Evolutionary conservation across 2,888 invertebrate genomes (phyloP).

Genomic region (Saturnia japonica): DNA sequence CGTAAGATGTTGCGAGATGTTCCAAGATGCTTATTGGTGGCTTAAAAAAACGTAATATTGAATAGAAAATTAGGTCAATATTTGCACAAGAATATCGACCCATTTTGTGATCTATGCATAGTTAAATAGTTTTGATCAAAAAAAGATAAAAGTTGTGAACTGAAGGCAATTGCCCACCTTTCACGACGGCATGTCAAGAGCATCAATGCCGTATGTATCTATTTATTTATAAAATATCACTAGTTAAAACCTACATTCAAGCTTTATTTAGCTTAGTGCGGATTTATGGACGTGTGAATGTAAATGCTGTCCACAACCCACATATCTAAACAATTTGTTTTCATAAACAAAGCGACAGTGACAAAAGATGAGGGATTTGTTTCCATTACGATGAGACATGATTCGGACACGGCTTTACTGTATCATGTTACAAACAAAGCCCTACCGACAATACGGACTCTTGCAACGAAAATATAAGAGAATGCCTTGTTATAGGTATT

Average conservation of each 20-base stretch:
- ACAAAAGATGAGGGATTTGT: constrained; percentile 28
- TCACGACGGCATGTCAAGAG: too few species aligned
- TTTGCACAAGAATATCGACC: not conserved
- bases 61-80: not conserved
- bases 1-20: too few species aligned
- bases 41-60: not conserved
- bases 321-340: constrained; percentile 38
- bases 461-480: not conserved
- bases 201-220: too few species aligned
- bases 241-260: not conserved
- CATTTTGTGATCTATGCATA: not conserved
- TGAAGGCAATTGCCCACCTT: too few species aligned
- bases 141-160: too few species aligned
- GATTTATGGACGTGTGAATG: constrained; percentile 24
- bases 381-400: constrained; percentile 24
- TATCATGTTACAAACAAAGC: not conserved
- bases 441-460: not conserved
- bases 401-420: constrained; percentile 13
- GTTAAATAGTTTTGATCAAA: too few species aligned
- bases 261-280: not conserved
- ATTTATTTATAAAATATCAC: too few species aligned
- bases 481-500: not conserved
- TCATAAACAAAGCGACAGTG: constrained; percentile 33
- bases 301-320: constrained; percentile 23
- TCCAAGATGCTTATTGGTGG: not conserved